These are phyloP conservation scores for Strigamia crassipes DNA, from an alignment of 2,888 invertebrate genomes.

Conservation along the genomic window DNA sequence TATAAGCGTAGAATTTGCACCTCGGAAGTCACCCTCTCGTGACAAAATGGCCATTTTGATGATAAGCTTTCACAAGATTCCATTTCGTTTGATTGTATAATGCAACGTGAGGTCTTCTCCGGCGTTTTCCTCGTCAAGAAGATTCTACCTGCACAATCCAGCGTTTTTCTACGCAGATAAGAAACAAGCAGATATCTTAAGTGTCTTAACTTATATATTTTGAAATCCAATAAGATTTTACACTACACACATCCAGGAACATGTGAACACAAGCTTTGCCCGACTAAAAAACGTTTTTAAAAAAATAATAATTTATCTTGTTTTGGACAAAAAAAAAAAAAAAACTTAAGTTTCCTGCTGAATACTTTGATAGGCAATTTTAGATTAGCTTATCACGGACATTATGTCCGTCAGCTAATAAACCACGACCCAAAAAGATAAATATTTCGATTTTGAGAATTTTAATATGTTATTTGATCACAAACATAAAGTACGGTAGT, in stretches of 20 bases:
- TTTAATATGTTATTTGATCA: too few species aligned
- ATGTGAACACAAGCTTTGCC: not conserved
- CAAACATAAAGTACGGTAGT: too few species aligned
- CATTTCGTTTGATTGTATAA: not conserved
- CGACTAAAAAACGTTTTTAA: too few species aligned
- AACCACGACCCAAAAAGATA: too few species aligned
- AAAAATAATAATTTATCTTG: not conserved
- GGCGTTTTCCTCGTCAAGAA: not conserved
- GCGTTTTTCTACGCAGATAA: not conserved
- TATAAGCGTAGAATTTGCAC: slow-evolving; percentile 25
- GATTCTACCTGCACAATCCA: not conserved
- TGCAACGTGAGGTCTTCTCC: not conserved
- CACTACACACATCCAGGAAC: not conserved
- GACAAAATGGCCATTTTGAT: not conserved
- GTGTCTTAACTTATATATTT: not conserved
- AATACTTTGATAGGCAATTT: not conserved
- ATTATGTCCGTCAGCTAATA: too few species aligned
- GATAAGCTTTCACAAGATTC: not conserved
- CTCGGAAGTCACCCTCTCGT: not conserved
- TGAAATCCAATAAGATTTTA: not conserved
- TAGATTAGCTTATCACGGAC: not conserved
- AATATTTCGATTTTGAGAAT: too few species aligned
- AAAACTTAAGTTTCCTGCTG: slow-evolving; percentile 21
- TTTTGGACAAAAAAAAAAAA: not conserved
- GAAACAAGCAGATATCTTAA: not conserved